A percentile compares a stretch with the other conserved stretches of the same genome.
These are phyloP conservation scores for Drosophila infuscata DNA, from an alignment of 2,888 invertebrate species.

Conservation along the genomic window DNA sequence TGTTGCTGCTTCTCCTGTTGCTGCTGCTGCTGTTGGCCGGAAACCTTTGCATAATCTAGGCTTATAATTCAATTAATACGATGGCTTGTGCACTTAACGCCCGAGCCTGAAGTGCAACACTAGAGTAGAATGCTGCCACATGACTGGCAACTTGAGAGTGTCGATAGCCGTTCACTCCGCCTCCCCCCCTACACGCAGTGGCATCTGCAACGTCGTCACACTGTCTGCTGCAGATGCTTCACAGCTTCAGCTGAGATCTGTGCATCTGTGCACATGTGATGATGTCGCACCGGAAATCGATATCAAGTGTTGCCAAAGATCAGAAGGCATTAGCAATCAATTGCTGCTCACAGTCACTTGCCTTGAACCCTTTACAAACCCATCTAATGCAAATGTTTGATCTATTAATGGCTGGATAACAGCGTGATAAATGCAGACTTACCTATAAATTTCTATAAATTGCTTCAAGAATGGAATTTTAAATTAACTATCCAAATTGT, in stretches of 20 bases:
- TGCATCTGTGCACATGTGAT: conserved; percentile 54
- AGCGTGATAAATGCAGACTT: neutral
- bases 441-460: neutral
- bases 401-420: neutral
- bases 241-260: conserved; percentile 22
- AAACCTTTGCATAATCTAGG: conserved; percentile 83
- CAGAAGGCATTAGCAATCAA: conserved; percentile 57
- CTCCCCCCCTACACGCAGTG: neutral
- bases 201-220: conserved; percentile 57
- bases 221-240: conserved; percentile 55
- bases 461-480: neutral
- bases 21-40: conserved; percentile 63
- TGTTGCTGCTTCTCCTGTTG: conserved; percentile 43
- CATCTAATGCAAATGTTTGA: conserved; percentile 26
- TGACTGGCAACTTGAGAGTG: conserved; percentile 77
- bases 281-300: conserved; percentile 69
- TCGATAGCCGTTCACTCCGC: conserved; percentile 4
- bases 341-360: conserved; percentile 38
- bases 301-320: conserved; percentile 56
- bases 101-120: conserved; percentile 74
- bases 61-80: conserved; percentile 84
- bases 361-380: conserved; percentile 2
- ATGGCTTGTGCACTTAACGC: conserved; percentile 72
- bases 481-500: neutral
- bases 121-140: conserved; percentile 81